phyloP scores from a whole-genome alignment of 2,113 vertebrate genomes.

The Ursus arctos region DNA sequence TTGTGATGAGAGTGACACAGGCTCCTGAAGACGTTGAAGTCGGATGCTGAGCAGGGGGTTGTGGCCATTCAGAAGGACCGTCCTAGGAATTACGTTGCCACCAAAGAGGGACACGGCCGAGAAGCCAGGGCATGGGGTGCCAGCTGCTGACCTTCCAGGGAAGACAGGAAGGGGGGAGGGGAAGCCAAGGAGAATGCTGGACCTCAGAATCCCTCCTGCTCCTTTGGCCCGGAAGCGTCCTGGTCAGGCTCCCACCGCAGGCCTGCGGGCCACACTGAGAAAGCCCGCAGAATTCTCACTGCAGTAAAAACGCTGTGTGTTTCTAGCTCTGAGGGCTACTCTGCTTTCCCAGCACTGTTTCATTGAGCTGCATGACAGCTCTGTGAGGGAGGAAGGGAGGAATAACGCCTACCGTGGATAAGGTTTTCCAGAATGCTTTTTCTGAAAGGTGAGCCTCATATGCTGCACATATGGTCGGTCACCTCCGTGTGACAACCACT shows the following conservation, averaged over 20 bases:
- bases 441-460: neutral
- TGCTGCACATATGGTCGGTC: rapidly evolving
- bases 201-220: neutral
- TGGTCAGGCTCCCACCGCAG: neutral
- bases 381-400: neutral
- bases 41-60: neutral
- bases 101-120: rapidly evolving
- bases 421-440: neutral
- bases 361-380: neutral
- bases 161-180: neutral
- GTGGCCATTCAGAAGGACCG: neutral
- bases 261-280: too few species aligned
- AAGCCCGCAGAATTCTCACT: rapidly evolving
- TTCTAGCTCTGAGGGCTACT: neutral
- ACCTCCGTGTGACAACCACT: rapidly evolving
- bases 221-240: too few species aligned
- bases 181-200: too few species aligned
- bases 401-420: rapidly evolving
- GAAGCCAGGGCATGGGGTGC: too few species aligned
- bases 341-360: neutral
- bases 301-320: too few species aligned
- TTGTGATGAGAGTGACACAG: neutral
- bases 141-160: neutral
- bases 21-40: neutral
- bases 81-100: neutral